Evolutionary conservation across 2,797 vertebrate genomes (phyloP).

Genomic region (Borostomias antarcticus): DNA sequence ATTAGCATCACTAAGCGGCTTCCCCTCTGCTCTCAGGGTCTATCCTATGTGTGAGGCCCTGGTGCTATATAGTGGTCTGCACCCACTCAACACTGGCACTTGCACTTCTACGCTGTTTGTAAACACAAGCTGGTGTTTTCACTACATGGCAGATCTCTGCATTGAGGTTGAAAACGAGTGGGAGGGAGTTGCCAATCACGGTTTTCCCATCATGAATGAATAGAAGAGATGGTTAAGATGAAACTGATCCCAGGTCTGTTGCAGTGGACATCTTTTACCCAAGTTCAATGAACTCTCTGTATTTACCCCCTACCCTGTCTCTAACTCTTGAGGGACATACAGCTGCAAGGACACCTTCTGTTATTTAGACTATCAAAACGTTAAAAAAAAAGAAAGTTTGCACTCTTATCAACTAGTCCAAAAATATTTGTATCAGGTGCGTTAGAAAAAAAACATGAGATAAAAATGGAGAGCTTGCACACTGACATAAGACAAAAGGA

Average conservation of each 20-base stretch:
- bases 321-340: not conserved
- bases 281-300: too few relatives aligned
- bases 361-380: too few relatives aligned
- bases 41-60: not conserved
- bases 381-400: too few relatives aligned
- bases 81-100: not conserved
- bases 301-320: too few relatives aligned
- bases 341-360: not conserved
- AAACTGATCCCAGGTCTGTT: not conserved
- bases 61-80: not conserved
- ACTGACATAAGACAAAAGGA: too few relatives aligned
- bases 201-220: not conserved
- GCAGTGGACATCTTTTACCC: not conserved
- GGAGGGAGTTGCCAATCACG: not conserved
- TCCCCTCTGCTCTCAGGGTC: constrained; percentile 19
- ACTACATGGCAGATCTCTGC: not conserved
- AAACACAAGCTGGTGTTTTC: constrained; percentile 22
- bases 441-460: too few relatives aligned
- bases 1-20: constrained; percentile 67
- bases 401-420: too few relatives aligned
- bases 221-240: not conserved
- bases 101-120: constrained; percentile 27
- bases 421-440: too few relatives aligned
- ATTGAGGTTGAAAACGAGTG: not conserved
- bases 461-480: too few relatives aligned